Evolutionary conservation across 1,140 invertebrate species (phyloP).

Genomic region (Euura saliciscinereae): DNA sequence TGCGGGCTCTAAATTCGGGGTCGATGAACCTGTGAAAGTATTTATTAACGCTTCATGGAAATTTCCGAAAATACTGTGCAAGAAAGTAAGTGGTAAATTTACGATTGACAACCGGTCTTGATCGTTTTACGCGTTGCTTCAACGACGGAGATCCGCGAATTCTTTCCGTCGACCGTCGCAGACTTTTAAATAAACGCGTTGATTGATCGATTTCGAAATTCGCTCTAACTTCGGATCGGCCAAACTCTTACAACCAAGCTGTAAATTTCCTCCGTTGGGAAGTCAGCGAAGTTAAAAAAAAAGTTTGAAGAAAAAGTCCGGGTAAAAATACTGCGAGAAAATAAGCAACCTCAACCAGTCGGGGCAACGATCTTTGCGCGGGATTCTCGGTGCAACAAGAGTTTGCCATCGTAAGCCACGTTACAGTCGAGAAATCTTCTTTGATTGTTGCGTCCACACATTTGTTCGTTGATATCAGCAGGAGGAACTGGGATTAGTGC

Average conservation of each 20-base stretch:
- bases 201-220: neutral
- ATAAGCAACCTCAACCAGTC: neutral
- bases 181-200: neutral
- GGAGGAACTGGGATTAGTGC: neutral
- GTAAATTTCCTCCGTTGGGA: neutral
- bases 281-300: neutral
- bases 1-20: neutral
- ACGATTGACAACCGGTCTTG: neutral
- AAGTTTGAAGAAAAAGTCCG: neutral
- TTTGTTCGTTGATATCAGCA: too few species aligned
- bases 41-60: neutral
- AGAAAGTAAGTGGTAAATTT: neutral
- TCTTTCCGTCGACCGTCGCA: neutral
- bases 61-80: neutral
- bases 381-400: neutral
- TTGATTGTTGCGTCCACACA: too few species aligned
- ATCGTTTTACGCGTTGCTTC: neutral
- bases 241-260: neutral
- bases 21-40: neutral
- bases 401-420: neutral
- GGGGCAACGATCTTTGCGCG: neutral
- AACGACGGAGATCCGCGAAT: neutral
- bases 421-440: neutral
- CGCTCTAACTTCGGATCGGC: neutral
- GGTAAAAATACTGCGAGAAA: conserved; percentile 7